Evolutionary conservation across 2,113 vertebrate species (phyloP), one percentile per base, ranked within the genome.

Genomic region (Xyliphius kryptos): DNA sequence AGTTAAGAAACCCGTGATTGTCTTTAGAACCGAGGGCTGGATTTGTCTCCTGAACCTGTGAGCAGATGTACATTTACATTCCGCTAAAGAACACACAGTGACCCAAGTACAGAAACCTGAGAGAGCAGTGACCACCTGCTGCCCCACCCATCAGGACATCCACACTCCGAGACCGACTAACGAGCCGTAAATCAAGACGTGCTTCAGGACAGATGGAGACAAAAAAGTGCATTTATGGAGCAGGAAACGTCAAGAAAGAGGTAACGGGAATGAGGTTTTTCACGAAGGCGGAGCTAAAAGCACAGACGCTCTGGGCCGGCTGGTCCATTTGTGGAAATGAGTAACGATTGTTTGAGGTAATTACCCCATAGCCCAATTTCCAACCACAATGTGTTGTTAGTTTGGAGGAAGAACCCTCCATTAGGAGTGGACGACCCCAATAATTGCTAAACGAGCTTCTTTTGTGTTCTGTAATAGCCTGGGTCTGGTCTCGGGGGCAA

Each of bases 311-410:
- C 13, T 26, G 41, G 62, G 53, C 62, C 15, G 63, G 46, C 47
- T 52, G 53, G 38, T 49, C 61, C 57, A 44, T 79, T 77, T 63
- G 75, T 70, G 58, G 59, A 72, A 78, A 76, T 12, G 4, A 69
- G 66, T 74, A 71, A 71, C 59, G 12, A 63, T 82, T 60, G 76
- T 85, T 84, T 75, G 78, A 69, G 63, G 67, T 71, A 81, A 85
- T 86, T 82, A 80, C 61, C 69, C 72, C 67, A 38, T 44, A 51
- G 67, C n/a, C n/a, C n/a, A n/a, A n/a, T 83, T 82, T 83, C 73
- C 72, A 77, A 81, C 74, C 72, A 63, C 73, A 83, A 51, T 48
- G 46, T 36, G 65, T 49, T 46, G 54, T 61, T 53, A 50, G 36
- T 17, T 37, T 59, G 50, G 54, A 44, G 58, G 75, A 36, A 41